phyloP scores from a whole-genome alignment of 2,888 invertebrate species.

The Gibbula magus region DNA sequence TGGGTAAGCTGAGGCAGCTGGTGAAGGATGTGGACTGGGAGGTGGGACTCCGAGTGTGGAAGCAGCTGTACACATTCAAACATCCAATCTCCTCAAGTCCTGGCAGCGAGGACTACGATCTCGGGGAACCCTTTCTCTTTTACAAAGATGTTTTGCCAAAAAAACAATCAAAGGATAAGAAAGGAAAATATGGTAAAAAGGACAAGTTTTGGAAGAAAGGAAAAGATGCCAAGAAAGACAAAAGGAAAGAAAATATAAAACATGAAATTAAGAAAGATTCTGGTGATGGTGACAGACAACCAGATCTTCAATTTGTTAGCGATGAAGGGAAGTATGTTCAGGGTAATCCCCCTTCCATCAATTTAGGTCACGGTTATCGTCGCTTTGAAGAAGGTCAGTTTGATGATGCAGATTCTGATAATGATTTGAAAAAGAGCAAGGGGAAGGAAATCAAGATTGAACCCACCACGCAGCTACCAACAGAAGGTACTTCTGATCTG shows the following conservation, averaged over 20 bases:
- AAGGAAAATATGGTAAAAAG: constrained; percentile 29
- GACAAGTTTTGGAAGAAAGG: constrained; percentile 20
- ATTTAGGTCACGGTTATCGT: not conserved
- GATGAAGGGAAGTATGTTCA: not conserved
- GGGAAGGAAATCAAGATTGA: constrained; percentile 34
- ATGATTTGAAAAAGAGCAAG: not conserved
- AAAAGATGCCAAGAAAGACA: constrained; percentile 35
- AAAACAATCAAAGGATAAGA: constrained; percentile 27
- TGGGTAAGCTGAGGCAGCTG: constrained; percentile 62
- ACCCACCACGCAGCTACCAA: not conserved
- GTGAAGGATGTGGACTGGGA: constrained; percentile 72
- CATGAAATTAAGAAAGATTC: not conserved
- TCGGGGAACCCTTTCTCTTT: constrained; percentile 47
- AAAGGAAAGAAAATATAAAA: constrained; percentile 30
- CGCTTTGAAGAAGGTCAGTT: not conserved
- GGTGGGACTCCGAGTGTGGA: constrained; percentile 72
- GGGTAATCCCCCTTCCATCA: not conserved
- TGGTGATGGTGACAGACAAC: not conserved
- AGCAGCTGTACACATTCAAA: constrained; percentile 61
- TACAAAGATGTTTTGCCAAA: constrained; percentile 31
- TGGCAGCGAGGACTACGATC: constrained; percentile 44
- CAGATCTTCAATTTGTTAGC: not conserved
- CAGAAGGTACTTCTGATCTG: not conserved
- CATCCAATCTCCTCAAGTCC: constrained; percentile 56
- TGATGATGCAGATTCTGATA: not conserved